phyloP scores from a whole-genome alignment of 2,797 vertebrate species.

The Thaleichthys pacificus region DNA sequence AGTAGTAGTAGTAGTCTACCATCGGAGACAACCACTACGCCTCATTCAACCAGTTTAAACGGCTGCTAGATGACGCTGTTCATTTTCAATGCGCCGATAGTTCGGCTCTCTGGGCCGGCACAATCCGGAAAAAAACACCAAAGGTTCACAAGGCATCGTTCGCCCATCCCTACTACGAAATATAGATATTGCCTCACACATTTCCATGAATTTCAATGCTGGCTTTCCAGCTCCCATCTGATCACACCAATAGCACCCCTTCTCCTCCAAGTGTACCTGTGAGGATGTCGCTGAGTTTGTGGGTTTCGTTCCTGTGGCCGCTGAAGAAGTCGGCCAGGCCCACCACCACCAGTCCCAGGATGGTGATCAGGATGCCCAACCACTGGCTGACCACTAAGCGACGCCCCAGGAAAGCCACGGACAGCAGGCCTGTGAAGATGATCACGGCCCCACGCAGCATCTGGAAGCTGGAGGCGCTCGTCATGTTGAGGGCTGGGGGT shows the following conservation, averaged over 20 bases:
- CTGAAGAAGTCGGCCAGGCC: conserved; percentile 85
- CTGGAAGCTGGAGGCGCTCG: conserved; percentile 96
- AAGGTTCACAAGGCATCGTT: too few relatives aligned
- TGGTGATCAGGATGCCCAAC: conserved; percentile 87
- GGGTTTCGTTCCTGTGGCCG: conserved; percentile 53
- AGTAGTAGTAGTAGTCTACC: too few relatives aligned
- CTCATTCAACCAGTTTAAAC: too few relatives aligned
- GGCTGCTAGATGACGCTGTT: too few relatives aligned
- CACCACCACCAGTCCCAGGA: conserved; percentile 86
- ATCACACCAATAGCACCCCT: not conserved
- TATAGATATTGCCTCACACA: too few relatives aligned
- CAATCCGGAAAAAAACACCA: too few relatives aligned
- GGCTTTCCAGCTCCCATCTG: not conserved
- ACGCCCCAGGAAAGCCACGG: conserved; percentile 87
- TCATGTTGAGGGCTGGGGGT: conserved; percentile 88
- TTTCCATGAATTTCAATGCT: too few relatives aligned
- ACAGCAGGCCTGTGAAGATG: conserved; percentile 92
- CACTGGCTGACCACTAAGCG: conserved; percentile 82
- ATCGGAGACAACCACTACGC: too few relatives aligned
- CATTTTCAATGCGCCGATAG: too few relatives aligned
- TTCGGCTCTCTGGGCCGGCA: too few relatives aligned
- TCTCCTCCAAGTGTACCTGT: conserved; percentile 74
- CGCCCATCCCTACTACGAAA: too few relatives aligned
- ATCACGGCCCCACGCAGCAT: conserved; percentile 93
- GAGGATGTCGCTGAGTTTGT: conserved; percentile 84